Percentiles rank a stretch among this genome's conserved stretches.
These are phyloP conservation scores for Paragorgia papillata DNA, from an alignment of 92 coral and sea anemone genomes.

Conservation along the genomic window DNA sequence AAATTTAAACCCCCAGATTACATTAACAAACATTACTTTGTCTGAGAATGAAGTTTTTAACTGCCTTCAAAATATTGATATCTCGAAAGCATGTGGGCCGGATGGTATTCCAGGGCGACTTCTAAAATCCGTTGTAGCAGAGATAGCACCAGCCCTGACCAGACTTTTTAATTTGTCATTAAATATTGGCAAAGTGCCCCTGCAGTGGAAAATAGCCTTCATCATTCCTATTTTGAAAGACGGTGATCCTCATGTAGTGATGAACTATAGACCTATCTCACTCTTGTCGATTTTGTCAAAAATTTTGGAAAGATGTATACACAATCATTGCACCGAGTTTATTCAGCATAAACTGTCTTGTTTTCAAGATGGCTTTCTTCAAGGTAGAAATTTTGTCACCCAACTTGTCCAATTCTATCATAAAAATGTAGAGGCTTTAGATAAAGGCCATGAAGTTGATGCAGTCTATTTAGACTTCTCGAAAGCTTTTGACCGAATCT, in stretches of 20 bases:
- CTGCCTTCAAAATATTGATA: background rate
- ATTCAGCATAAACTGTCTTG: too few relatives aligned
- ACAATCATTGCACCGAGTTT: too few relatives aligned
- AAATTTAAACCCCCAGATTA: background rate
- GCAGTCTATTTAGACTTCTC: too few relatives aligned
- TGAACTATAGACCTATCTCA: too few relatives aligned
- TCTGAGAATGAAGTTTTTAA: constrained; percentile 15
- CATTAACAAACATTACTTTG: background rate
- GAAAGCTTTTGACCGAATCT: too few relatives aligned
- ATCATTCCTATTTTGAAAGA: constrained; percentile 9
- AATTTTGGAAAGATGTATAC: too few relatives aligned
- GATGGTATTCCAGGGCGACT: constrained; percentile 14
- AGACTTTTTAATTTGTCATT: background rate
- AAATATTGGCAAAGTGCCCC: background rate
- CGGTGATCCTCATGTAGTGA: background rate
- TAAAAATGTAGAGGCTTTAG: too few relatives aligned
- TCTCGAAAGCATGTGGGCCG: constrained; percentile 21
- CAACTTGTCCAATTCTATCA: too few relatives aligned
- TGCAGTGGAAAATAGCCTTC: background rate
- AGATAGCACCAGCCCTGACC: constrained; percentile 12
- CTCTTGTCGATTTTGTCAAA: too few relatives aligned
- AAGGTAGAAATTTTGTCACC: too few relatives aligned
- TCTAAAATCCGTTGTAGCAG: background rate
- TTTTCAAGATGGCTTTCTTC: too few relatives aligned
- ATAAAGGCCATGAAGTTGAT: too few relatives aligned